Evolutionary conservation across 2,113 vertebrate genomes (phyloP).

Genomic region (Microtus richardsoni): DNA sequence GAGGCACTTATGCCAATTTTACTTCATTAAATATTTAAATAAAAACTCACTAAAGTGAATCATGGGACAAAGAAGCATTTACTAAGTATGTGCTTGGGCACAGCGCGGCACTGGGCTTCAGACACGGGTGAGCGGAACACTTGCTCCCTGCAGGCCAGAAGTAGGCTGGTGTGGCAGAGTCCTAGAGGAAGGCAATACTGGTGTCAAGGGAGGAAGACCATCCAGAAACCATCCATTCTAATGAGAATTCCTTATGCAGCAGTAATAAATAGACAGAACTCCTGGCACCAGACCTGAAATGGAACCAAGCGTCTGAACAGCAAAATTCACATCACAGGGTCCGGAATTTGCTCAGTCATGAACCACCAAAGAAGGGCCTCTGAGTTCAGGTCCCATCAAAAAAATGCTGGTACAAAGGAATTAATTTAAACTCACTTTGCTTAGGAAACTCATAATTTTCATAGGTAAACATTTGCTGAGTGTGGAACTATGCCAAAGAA

Average conservation of each 20-base stretch:
- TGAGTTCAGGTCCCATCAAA: background rate
- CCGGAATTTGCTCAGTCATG: background rate
- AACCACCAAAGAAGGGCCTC: background rate
- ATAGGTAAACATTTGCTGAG: constrained; percentile 28
- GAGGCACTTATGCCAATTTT: constrained; percentile 72
- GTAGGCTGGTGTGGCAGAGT: background rate
- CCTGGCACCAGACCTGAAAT: background rate
- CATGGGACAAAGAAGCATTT: constrained; percentile 56
- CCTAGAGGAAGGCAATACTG: constrained; percentile 10
- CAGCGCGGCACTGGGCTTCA: background rate
- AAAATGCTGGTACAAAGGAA: background rate
- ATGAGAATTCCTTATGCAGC: constrained; percentile 17
- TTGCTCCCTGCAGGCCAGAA: background rate
- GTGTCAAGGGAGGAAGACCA: constrained; percentile 29
- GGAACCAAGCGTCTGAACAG: background rate
- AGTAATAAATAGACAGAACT: background rate
- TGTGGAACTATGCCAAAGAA: background rate
- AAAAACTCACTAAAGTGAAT: constrained; percentile 56
- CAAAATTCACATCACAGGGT: background rate
- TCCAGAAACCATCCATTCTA: constrained; percentile 10
- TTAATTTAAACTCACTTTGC: background rate
- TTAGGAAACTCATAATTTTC: constrained; percentile 25
- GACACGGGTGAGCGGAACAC: background rate
- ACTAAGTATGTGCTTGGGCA: constrained; percentile 52
- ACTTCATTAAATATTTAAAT: constrained; percentile 79